Percentiles rank a stretch among this genome's conserved stretches.
phyloP scores from a whole-genome alignment of 2,888 invertebrate genomes.

The Loripinus fragilis region DNA sequence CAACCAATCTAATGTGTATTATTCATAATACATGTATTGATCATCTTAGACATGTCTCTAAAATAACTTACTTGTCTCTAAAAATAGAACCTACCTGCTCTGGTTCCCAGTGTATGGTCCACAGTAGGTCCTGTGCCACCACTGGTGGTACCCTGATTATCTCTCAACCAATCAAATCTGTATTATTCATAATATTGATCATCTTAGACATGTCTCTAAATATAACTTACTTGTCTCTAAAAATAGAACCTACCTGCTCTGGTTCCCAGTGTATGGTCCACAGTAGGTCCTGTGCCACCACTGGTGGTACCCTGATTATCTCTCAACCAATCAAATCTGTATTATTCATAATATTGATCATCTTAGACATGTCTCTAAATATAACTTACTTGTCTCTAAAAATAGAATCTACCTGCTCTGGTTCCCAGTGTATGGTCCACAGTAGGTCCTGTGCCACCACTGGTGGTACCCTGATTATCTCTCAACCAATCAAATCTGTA shows the following conservation, averaged over 20 bases:
- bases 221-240: no score
- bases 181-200: no score
- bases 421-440: slow-evolving; percentile 57
- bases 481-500: slow-evolving; percentile 76
- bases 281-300: slow-evolving; percentile 62
- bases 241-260: slow-evolving; percentile 39
- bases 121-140: slow-evolving; percentile 62
- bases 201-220: no score
- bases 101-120: slow-evolving; percentile 57
- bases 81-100: slow-evolving; percentile 42
- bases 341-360: no score
- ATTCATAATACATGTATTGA: no score
- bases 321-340: slow-evolving; percentile 76
- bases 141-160: slow-evolving; percentile 54
- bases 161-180: slow-evolving; percentile 75
- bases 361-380: no score
- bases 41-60: no score
- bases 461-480: slow-evolving; percentile 53
- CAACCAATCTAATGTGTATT: slow-evolving; percentile 77
- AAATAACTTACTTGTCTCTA: no score
- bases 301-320: slow-evolving; percentile 54
- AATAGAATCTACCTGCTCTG: slow-evolving; percentile 26
- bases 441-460: slow-evolving; percentile 64
- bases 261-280: slow-evolving; percentile 57
- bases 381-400: no score